phyloP scores from a whole-genome alignment of 2,888 invertebrate genomes.

The Zygaena filipendulae region DNA sequence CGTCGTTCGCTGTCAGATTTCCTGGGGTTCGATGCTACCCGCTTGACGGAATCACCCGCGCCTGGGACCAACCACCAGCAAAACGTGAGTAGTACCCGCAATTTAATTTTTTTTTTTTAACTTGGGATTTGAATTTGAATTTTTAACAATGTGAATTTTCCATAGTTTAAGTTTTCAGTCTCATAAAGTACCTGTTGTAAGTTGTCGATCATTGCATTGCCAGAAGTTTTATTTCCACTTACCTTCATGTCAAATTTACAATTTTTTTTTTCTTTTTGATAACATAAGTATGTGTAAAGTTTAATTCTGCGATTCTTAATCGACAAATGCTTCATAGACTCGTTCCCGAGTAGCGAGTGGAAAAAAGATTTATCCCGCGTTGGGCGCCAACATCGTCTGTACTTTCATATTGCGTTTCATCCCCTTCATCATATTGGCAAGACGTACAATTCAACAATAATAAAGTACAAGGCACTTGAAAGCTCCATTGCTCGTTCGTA shows the following conservation, averaged over 20 bases:
- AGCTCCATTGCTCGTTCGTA: conserved; percentile 59
- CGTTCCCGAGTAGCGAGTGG: too few relatives aligned
- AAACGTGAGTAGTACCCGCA: conserved; percentile 31
- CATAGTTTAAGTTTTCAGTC: too few relatives aligned
- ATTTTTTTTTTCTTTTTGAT: too few relatives aligned
- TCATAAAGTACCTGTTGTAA: too few relatives aligned
- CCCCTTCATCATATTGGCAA: conserved; percentile 3
- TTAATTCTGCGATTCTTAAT: too few relatives aligned
- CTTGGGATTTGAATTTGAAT: too few relatives aligned
- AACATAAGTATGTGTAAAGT: too few relatives aligned
- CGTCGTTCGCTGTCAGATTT: conserved; percentile 43
- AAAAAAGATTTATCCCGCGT: conserved; percentile 24
- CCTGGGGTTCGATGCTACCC: conserved; percentile 30
- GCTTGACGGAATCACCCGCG: conserved; percentile 26
- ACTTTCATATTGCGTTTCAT: neutral
- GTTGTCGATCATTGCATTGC: too few relatives aligned
- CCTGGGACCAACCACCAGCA: conserved; percentile 21
- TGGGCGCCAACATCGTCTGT: conserved; percentile 31
- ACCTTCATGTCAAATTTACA: too few relatives aligned
- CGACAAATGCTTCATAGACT: too few relatives aligned
- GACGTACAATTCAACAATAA: neutral
- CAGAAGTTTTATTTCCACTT: too few relatives aligned
- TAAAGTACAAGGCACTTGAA: conserved; percentile 23
- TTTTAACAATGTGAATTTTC: too few relatives aligned
- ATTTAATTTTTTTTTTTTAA: conserved; percentile 6